Evolutionary conservation across 2,888 invertebrate genomes (phyloP).

Genomic region (Anarsia innoxiella): DNA sequence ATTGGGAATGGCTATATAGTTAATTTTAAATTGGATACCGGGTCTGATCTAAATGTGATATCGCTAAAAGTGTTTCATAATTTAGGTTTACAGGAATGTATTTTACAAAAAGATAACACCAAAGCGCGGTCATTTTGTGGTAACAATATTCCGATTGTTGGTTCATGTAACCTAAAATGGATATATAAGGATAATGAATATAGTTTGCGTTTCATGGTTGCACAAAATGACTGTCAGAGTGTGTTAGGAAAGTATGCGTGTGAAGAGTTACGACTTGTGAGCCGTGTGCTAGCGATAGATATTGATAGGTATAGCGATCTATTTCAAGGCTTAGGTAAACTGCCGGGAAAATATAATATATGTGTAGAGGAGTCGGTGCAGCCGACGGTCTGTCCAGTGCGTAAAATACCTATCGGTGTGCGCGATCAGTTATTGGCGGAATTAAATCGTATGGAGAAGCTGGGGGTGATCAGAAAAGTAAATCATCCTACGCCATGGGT

Average conservation of each 20-base stretch:
- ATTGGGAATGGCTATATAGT: background rate
- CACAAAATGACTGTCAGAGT: slow-evolving; percentile 11
- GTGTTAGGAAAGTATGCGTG: slow-evolving; percentile 10
- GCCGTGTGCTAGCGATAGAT: slow-evolving; percentile 5
- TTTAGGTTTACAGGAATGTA: background rate
- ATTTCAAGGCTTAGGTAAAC: slow-evolving; percentile 13
- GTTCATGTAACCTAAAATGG: slow-evolving; percentile 6
- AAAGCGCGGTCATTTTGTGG: slow-evolving; percentile 10
- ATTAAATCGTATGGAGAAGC: slow-evolving; percentile 11
- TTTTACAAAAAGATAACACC: background rate
- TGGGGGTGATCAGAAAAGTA: slow-evolving; percentile 21
- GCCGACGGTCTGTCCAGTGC: slow-evolving; percentile 9
- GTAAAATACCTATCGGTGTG: slow-evolving; percentile 14
- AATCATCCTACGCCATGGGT: slow-evolving; percentile 20
- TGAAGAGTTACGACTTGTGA: slow-evolving; percentile 7
- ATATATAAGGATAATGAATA: slow-evolving; percentile 10
- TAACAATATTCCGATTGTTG: slow-evolving; percentile 9
- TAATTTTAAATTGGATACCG: background rate
- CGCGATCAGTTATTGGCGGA: slow-evolving; percentile 10
- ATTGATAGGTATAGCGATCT: slow-evolving; percentile 8
- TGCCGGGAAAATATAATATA: slow-evolving; percentile 14
- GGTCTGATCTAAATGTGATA: background rate
- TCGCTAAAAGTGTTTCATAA: background rate
- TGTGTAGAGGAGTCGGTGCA: background rate
- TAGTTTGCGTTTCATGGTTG: slow-evolving; percentile 9